A percentile compares a stretch with the other conserved stretches of the same genome.
Conservation (phyloP, 2,888 invertebrate species). For the Papilio protenor region DNA sequence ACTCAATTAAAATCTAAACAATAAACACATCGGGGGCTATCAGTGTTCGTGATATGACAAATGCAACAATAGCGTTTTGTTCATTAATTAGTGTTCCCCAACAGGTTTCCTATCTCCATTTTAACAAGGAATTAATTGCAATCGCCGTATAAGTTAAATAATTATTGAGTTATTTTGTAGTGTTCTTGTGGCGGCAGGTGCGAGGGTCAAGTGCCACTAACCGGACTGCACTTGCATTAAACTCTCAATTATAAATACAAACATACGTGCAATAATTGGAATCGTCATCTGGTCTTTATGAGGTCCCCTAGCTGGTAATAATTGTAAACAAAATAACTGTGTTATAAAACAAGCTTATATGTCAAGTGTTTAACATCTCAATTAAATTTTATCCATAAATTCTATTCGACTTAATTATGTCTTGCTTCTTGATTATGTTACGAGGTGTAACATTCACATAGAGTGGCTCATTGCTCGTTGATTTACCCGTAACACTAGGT, state of each 20-base stretch:
- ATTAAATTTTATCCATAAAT: not conserved
- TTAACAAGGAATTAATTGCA: constrained; percentile 30
- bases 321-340: not conserved
- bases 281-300: not conserved
- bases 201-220: constrained; percentile 6
- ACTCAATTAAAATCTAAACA: constrained; percentile 22
- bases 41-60: constrained; percentile 27
- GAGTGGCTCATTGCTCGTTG: too few relatives aligned
- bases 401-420: not conserved
- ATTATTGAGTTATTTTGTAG: constrained; percentile 10
- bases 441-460: too few relatives aligned
- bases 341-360: not conserved
- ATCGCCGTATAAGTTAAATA: constrained; percentile 1
- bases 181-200: constrained; percentile 30
- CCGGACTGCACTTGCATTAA: constrained; percentile 20
- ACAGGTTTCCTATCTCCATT: not conserved
- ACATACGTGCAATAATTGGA: constrained; percentile 10
- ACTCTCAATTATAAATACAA: constrained; percentile 32
- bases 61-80: constrained; percentile 25
- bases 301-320: not conserved
- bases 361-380: not conserved
- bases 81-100: constrained; percentile 14
- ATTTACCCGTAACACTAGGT: too few relatives aligned
- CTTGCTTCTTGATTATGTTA: too few relatives aligned
- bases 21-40: constrained; percentile 15